Conservation (phyloP, 2,797 vertebrate genomes). For the Pyrocephalus nanus region DNA sequence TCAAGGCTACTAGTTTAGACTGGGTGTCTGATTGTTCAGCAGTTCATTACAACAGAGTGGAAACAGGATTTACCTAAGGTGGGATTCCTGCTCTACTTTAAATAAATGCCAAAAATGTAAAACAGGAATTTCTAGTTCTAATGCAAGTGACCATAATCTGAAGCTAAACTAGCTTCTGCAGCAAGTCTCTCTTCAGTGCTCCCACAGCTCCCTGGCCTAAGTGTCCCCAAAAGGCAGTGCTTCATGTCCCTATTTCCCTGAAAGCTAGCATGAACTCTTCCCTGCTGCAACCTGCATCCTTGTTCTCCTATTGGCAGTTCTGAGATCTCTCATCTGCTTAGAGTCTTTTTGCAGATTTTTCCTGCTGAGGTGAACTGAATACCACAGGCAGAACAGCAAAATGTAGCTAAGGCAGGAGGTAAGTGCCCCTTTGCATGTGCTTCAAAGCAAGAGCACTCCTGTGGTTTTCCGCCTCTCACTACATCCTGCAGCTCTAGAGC, state of each 20-base stretch:
- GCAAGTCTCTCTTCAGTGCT: neutral
- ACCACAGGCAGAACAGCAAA: neutral
- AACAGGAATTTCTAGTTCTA: neutral
- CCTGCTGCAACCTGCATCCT: neutral
- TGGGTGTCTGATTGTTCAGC: neutral
- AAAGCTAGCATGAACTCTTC: neutral
- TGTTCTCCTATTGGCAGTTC: neutral
- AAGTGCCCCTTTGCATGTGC: neutral
- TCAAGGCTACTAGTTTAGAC: neutral
- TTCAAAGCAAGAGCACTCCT: neutral
- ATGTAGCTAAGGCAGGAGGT: neutral
- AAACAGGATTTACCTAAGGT: neutral
- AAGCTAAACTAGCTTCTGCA: neutral
- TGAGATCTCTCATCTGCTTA: neutral
- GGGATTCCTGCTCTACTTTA: neutral
- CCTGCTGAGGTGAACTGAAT: neutral
- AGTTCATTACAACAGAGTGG: neutral
- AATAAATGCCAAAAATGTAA: neutral
- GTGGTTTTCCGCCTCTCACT: neutral
- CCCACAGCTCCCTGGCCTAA: neutral
- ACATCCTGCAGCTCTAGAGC: neutral
- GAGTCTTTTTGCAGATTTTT: neutral
- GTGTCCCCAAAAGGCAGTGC: neutral
- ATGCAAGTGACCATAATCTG: neutral
- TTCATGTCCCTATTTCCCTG: neutral